A percentile compares a stretch with the other conserved stretches of the same genome.
These are phyloP conservation scores for Sebastes diploproa DNA, from an alignment of 2,797 vertebrate species.

Conservation along the genomic window DNA sequence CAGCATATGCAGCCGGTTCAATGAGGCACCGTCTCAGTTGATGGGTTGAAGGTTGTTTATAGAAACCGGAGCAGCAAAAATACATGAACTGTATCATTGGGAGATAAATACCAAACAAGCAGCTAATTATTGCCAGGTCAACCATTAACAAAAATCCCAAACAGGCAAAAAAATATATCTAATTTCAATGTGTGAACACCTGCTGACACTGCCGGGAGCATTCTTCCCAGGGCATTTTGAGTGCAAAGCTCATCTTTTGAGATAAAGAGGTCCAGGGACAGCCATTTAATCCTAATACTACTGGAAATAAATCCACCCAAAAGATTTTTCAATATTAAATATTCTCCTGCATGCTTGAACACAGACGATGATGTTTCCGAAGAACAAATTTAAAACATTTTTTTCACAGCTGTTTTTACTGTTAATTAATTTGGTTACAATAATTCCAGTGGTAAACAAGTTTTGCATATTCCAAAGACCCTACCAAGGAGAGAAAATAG, in stretches of 20 bases:
- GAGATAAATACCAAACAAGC: slow-evolving; percentile 35
- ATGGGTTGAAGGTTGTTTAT: slow-evolving; percentile 21
- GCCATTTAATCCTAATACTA: slow-evolving; percentile 12
- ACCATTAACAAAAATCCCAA: slow-evolving; percentile 30
- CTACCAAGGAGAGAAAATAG: not conserved
- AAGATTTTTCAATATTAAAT: not conserved
- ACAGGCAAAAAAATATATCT: slow-evolving; percentile 27
- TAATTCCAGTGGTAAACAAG: too few relatives aligned
- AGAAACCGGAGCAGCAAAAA: not conserved
- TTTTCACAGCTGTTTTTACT: not conserved
- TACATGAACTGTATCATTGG: slow-evolving; percentile 5
- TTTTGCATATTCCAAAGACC: not conserved
- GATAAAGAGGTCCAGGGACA: slow-evolving; percentile 21
- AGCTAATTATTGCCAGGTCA: slow-evolving; percentile 47
- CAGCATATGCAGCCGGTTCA: slow-evolving; percentile 9
- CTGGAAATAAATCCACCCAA: not conserved
- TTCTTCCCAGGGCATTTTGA: slow-evolving; percentile 17
- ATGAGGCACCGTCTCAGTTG: slow-evolving; percentile 8
- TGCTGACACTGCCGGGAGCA: slow-evolving; percentile 36
- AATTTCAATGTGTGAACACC: slow-evolving; percentile 32
- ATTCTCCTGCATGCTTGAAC: not conserved
- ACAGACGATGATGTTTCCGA: too few relatives aligned
- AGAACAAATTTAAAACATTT: too few relatives aligned
- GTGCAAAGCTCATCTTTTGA: slow-evolving; percentile 21
- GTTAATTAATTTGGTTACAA: not conserved